Evolutionary conservation across 2,888 invertebrate genomes (phyloP).

Genomic region (Aquatica leii): DNA sequence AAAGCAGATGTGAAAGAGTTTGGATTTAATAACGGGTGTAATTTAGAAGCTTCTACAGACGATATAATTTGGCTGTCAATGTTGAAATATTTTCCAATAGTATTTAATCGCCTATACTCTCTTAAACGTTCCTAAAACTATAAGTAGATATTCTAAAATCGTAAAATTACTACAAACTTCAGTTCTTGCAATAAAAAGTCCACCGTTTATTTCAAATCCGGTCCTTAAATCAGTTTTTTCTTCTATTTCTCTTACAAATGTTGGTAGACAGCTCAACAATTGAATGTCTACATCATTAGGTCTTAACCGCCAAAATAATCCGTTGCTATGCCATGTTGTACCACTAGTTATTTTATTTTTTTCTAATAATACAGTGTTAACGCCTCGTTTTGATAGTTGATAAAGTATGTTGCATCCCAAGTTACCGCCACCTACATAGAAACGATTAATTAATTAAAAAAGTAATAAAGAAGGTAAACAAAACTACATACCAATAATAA

Average conservation of each 20-base stretch:
- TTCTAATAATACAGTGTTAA: conserved; percentile 81
- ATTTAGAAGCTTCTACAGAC: conserved; percentile 76
- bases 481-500: conserved; percentile 73
- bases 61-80: conserved; percentile 78
- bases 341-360: conserved; percentile 80
- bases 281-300: conserved; percentile 88
- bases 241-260: conserved; percentile 74
- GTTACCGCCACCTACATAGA: conserved; percentile 79
- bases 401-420: conserved; percentile 87
- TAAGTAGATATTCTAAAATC: too few species aligned
- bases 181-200: conserved; percentile 83
- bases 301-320: conserved; percentile 83
- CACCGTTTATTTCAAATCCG: conserved; percentile 91
- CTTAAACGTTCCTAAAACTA: conserved; percentile 73
- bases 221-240: conserved; percentile 82
- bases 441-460: not conserved
- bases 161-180: too few species aligned
- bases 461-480: not conserved
- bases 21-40: conserved; percentile 81
- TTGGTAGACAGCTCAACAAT: conserved; percentile 74
- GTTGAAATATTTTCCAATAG: conserved; percentile 80
- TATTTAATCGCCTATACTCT: conserved; percentile 83
- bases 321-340: conserved; percentile 85
- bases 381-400: conserved; percentile 78
- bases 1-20: conserved; percentile 79